Conservation (phyloP, 2,113 vertebrate genomes). For the Poeciliopsis prolifica region DNA sequence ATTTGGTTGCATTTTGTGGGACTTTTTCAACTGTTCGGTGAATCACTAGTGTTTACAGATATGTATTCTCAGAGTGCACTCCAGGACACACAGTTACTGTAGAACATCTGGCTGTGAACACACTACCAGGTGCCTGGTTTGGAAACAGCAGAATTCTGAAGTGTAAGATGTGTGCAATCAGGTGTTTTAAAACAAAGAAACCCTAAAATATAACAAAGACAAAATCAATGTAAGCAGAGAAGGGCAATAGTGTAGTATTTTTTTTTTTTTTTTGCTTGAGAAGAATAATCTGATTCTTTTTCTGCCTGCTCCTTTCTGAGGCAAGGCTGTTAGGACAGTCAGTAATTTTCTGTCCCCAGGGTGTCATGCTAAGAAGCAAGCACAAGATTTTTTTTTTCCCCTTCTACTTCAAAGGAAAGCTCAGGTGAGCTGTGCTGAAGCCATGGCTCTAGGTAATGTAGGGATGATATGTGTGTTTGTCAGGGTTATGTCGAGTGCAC, state of each 20-base stretch:
- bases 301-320: constrained; percentile 13
- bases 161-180: constrained; percentile 29
- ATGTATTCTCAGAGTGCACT: constrained; percentile 26
- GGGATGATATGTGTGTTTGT: constrained; percentile 35
- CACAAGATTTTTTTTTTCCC: constrained; percentile 26
- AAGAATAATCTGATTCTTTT: constrained; percentile 1
- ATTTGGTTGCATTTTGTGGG: too few relatives aligned
- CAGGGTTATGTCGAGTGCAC: constrained; percentile 37
- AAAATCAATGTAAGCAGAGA: background rate
- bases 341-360: constrained; percentile 28
- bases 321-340: constrained; percentile 23
- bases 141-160: constrained; percentile 12
- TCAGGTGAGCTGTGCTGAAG: constrained; percentile 40
- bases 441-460: constrained; percentile 51
- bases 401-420: constrained; percentile 18
- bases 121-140: constrained; percentile 40
- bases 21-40: too few relatives aligned
- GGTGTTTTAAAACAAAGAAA: constrained; percentile 21
- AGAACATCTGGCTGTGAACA: constrained; percentile 48
- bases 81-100: constrained; percentile 59
- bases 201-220: constrained; percentile 26
- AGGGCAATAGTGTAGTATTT: constrained; percentile 2
- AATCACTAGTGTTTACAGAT: constrained; percentile 12
- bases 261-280: background rate
- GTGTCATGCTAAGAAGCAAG: constrained; percentile 18